These are phyloP conservation scores for Lysiphlebus fabarum DNA, from an alignment of 1,140 invertebrate genomes.

Conservation along the genomic window DNA sequence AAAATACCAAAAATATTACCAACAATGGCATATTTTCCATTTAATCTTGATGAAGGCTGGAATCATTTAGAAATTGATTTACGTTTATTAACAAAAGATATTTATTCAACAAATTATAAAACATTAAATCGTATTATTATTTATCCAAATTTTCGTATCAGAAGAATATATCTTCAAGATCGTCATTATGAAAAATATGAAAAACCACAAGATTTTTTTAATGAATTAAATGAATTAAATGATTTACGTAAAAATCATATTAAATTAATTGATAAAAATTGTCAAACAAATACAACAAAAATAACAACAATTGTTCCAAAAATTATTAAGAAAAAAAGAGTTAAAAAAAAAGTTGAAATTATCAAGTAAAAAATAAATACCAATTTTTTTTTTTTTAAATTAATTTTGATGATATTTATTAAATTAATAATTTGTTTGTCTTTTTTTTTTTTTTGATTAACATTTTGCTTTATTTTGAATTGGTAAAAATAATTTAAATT, in stretches of 20 bases:
- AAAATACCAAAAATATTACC: slow-evolving; percentile 19
- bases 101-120: slow-evolving; percentile 25
- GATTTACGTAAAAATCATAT: slow-evolving; percentile 25
- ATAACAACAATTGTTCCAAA: slow-evolving; percentile 5
- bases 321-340: slow-evolving; percentile 10
- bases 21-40: slow-evolving; percentile 13
- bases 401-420: too few relatives aligned
- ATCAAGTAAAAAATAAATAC: not conserved
- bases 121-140: slow-evolving; percentile 25
- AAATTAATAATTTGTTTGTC: too few relatives aligned
- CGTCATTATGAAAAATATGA: slow-evolving; percentile 29
- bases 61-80: slow-evolving; percentile 30
- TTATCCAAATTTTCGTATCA: slow-evolving; percentile 29
- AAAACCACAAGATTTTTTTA: slow-evolving; percentile 22
- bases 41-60: slow-evolving; percentile 29
- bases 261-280: slow-evolving; percentile 26
- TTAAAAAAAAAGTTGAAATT: slow-evolving; percentile 15
- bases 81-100: slow-evolving; percentile 17
- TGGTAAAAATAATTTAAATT: slow-evolving; percentile 96
- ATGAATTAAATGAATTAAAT: slow-evolving; percentile 27
- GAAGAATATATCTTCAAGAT: slow-evolving; percentile 30
- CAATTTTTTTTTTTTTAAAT: too few relatives aligned
- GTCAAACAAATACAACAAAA: slow-evolving; percentile 20
- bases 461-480: slow-evolving; percentile 78
- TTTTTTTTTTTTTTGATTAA: too few relatives aligned